A percentile compares a stretch with the other conserved stretches of the same genome.
phyloP scores from a whole-genome alignment of 1,140 invertebrate species.

The Drosophila sp. region DNA sequence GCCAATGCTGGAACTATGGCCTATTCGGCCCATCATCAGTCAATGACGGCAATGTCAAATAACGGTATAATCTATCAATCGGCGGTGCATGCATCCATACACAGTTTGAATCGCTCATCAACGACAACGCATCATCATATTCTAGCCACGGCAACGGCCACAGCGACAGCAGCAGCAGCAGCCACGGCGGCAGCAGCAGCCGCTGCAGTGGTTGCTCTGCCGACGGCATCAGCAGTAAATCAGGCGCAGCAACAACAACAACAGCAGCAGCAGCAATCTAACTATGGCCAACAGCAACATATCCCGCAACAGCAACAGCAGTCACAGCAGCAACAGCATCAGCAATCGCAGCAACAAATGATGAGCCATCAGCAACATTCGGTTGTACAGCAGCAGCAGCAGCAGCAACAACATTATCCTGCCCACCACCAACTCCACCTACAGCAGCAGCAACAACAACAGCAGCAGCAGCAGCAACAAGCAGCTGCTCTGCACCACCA shows the following conservation, averaged over 20 bases:
- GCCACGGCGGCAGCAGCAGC: conserved; percentile 57
- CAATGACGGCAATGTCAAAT: conserved; percentile 81
- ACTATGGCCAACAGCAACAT: conserved; percentile 23
- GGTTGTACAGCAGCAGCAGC: conserved; percentile 39
- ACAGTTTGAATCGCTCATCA: conserved; percentile 77
- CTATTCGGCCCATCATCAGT: conserved; percentile 67
- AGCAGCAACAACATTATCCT: conserved; percentile 56
- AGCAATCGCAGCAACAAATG: conserved; percentile 59
- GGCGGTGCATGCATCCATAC: conserved; percentile 81
- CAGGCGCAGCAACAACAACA: conserved; percentile 48
- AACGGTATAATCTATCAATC: conserved; percentile 83
- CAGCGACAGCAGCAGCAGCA: conserved; percentile 62
- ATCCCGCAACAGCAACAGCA: conserved; percentile 32
- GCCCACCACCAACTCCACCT: conserved; percentile 50
- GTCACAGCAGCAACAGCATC: conserved; percentile 38
- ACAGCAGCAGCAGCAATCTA: conserved; percentile 25
- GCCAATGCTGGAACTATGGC: conserved; percentile 66
- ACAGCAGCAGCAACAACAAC: conserved; percentile 48
- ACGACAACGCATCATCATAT: conserved; percentile 78
- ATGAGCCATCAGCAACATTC: conserved; percentile 56
- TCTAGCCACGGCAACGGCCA: conserved; percentile 69
- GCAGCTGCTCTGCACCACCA: conserved; percentile 63
- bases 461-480: conserved; percentile 53
- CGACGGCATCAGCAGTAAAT: conserved; percentile 33
- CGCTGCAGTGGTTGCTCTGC: conserved; percentile 36